Evolutionary conservation across 2,113 vertebrate genomes (phyloP).

Genomic region (Bungarus multicinctus): DNA sequence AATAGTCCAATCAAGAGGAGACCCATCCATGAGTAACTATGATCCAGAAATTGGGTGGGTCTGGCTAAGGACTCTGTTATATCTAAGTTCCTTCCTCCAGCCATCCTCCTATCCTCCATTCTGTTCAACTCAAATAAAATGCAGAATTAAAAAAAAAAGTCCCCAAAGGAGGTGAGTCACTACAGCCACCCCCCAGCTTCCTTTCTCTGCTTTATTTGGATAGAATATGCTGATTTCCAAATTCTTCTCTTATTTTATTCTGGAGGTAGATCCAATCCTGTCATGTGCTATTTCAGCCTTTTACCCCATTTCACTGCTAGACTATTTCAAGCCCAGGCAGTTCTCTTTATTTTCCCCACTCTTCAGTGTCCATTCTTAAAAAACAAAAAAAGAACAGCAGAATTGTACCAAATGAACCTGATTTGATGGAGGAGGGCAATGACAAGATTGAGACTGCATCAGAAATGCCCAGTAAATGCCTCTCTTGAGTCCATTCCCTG

Average conservation of each 20-base stretch:
- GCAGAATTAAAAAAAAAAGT: neutral
- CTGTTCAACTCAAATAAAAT: neutral
- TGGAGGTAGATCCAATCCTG: neutral
- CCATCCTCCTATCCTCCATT: neutral
- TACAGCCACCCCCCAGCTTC: no score
- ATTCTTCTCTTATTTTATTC: neutral
- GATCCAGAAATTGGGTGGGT: neutral
- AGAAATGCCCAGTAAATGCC: neutral
- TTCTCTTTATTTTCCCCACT: neutral
- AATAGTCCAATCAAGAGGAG: neutral
- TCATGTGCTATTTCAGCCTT: neutral
- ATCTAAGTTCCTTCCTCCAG: neutral
- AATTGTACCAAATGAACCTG: neutral
- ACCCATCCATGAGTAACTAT: neutral
- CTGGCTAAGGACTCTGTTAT: neutral
- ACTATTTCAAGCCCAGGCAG: neutral
- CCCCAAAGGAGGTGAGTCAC: neutral
- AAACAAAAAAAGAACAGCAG: neutral
- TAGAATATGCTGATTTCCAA: neutral
- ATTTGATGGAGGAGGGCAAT: neutral
- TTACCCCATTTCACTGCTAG: neutral
- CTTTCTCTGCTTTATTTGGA: neutral
- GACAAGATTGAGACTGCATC: neutral
- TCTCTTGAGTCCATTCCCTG: neutral
- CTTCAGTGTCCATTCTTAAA: neutral